Base-by-base conservation (phyloP, 23 tunicate species). In the Diplosoma virens region DNA sequence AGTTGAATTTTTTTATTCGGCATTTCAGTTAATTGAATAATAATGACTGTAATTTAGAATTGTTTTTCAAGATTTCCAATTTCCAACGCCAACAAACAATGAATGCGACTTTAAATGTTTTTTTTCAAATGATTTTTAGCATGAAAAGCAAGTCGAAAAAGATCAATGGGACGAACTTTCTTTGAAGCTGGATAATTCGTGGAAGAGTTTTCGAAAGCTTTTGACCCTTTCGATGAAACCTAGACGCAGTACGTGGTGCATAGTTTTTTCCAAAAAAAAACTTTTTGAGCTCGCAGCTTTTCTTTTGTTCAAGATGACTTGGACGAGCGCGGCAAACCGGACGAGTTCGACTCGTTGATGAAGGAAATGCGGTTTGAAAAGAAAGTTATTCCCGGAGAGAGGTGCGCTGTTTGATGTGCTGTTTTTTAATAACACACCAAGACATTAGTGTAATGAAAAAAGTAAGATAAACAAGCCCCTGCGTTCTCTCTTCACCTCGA, bases 341-440 rank as follows among this genome's bases (percentile, higher is more conserved):
- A 89, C 55, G 81, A 73, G 18, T 89, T 82, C 79, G 96, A 89
- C 61, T 47, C 55, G 26, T 69, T 73, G 1, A 82, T 89, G 58
- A 78, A 65, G 58, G 83, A 81, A 61, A 82, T 89, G 88, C 31
- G 59, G 60, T 89, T 66, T 78, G 96, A 89, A 23, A 63, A 75
- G 30, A 89, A 82, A 82, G 96, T 78, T 45, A 84, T 81, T n/a
- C 96, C 96, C 0, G 77, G 88, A 3, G 60, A 77, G 29, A 78
- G 67, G 94, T n/a, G n/a, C n/a, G n/a, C n/a, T n/a, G n/a, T n/a
- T n/a, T n/a, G n/a, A n/a, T n/a, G n/a, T n/a, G n/a, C n/a, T n/a
- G n/a, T n/a, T n/a, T n/a, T n/a, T n/a, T n/a, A n/a, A n/a, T n/a
- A n/a, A n/a, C n/a, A n/a, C n/a, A n/a, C n/a, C n/a, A n/a, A n/a